A percentile compares a stretch with the other conserved stretches of the same genome.
Evolutionary conservation across 2,113 vertebrate genomes (phyloP).

Genomic region (Tylochromis polylepis): DNA sequence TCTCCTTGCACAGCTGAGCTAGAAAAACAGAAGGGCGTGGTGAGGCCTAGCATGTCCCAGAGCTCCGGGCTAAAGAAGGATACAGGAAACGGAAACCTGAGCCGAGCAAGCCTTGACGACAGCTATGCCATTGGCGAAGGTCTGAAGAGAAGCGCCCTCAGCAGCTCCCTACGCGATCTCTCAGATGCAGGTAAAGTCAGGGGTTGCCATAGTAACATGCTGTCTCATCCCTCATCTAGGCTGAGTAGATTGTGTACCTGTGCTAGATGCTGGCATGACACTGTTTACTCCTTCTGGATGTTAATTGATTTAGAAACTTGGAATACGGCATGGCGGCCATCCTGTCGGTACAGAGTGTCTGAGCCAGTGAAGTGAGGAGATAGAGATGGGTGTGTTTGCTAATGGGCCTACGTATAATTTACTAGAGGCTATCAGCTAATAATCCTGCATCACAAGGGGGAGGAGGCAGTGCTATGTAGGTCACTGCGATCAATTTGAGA

Average conservation of each 20-base stretch:
- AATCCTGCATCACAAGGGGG: constrained; percentile 1
- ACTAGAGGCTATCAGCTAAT: constrained; percentile 24
- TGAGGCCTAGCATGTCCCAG: constrained; percentile 89
- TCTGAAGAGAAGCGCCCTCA: constrained; percentile 91
- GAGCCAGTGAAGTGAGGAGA: background rate
- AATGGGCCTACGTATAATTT: constrained; percentile 32
- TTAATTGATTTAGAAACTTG: background rate
- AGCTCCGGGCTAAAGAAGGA: constrained; percentile 89
- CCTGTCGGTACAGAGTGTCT: background rate
- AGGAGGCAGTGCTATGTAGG: constrained; percentile 35
- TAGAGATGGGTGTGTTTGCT: constrained; percentile 3
- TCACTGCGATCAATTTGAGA: constrained; percentile 41
- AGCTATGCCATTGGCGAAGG: constrained; percentile 90
- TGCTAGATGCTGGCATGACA: constrained; percentile 23
- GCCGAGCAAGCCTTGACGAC: constrained; percentile 88
- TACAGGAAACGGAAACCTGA: constrained; percentile 81
- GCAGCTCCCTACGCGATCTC: constrained; percentile 93
- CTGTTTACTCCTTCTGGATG: background rate
- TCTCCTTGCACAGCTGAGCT: constrained; percentile 81
- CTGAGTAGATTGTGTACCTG: background rate
- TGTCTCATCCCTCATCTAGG: background rate
- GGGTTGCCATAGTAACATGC: background rate
- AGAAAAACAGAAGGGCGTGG: constrained; percentile 95
- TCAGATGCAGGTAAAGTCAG: constrained; percentile 88
- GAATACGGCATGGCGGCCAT: background rate